A percentile compares a stretch with the other conserved stretches of the same genome.
phyloP scores from a whole-genome alignment of 2,888 invertebrate genomes.

The Drosophila helvetica region DNA sequence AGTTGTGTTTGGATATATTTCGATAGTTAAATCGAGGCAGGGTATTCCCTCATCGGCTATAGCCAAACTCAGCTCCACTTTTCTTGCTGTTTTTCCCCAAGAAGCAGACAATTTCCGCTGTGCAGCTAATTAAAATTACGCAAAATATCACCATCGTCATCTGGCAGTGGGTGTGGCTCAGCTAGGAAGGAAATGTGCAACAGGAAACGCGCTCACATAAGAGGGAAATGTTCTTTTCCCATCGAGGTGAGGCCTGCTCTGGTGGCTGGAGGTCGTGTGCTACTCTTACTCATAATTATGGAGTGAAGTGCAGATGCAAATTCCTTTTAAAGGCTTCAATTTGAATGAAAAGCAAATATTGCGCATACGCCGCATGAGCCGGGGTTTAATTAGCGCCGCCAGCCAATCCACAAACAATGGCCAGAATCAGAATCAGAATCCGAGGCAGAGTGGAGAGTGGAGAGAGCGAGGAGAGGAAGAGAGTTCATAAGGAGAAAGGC shows the following conservation, averaged over 20 bases:
- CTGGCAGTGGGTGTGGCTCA: constrained; percentile 1
- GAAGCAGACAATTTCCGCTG: constrained; percentile 61
- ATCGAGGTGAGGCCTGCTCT: background rate
- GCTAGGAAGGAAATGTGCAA: constrained; percentile 36
- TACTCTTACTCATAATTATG: constrained; percentile 22
- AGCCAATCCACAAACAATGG: constrained; percentile 28
- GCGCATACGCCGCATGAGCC: constrained; percentile 23
- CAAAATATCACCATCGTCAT: constrained; percentile 54
- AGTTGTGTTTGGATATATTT: background rate
- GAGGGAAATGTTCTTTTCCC: constrained; percentile 24
- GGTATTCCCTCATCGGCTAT: background rate
- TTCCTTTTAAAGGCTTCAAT: constrained; percentile 9
- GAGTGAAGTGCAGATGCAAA: constrained; percentile 3
- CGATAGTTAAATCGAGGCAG: background rate
- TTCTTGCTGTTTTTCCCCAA: constrained; percentile 20
- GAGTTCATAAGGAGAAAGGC: background rate
- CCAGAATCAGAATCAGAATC: background rate
- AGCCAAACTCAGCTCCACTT: background rate
- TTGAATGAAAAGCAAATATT: constrained; percentile 12
- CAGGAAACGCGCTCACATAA: constrained; percentile 42
- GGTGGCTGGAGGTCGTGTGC: background rate
- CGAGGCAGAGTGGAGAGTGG: background rate
- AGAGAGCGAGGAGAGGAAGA: background rate
- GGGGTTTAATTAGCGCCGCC: constrained; percentile 40
- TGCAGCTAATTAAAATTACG: constrained; percentile 77